Evolutionary conservation across 2,888 invertebrate species (phyloP), one percentile per base, ranked within the genome.

Genomic region (Epistrophe eligans): DNA sequence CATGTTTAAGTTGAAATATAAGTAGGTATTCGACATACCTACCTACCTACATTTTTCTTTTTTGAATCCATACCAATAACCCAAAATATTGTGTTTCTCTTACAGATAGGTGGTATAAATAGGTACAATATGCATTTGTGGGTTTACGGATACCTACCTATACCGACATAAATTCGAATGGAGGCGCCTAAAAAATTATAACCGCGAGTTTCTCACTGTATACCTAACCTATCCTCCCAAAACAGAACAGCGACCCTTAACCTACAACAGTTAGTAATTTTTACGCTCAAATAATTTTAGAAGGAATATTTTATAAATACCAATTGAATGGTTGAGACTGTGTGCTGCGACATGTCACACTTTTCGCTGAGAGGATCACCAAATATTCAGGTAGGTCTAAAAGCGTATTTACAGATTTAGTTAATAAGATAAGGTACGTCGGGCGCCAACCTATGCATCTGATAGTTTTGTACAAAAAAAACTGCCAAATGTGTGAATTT

Each of bases 331-430:
- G 89, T 90, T 88, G 89, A 90, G 85, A 89, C 88, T 73, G 89
- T 89, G 87, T 72, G 89, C 64, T 88, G 88, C 89, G 90, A 93
- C 94, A 95, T 95, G 95, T 95, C 95, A 94, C 95, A 95, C 94
- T 95, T 95, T 94, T 94, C 94, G 92, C 94, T 95, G 93, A 93
- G 95, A 93, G 94, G 94, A 94, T 95, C 95, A 91, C 95, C 95
- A 93, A 95, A 93, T 93, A 94, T 94, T 93, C 95, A 95, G 95
- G 95, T 95, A 93, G 48, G 55, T 67, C 10, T 8, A 45, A n/a
- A 9, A 8, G 35, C 35, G 35, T 35, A 35, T 35, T 32, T 28
- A n/a, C n/a, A n/a, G n/a, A n/a, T n/a, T n/a, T n/a, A n/a, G n/a
- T n/a, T n/a, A n/a, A n/a, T n/a, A n/a, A n/a, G n/a, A n/a, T n/a